Evolutionary conservation across 2,888 invertebrate species (phyloP).

Genomic region (Lasioglossum zephyrum): DNA sequence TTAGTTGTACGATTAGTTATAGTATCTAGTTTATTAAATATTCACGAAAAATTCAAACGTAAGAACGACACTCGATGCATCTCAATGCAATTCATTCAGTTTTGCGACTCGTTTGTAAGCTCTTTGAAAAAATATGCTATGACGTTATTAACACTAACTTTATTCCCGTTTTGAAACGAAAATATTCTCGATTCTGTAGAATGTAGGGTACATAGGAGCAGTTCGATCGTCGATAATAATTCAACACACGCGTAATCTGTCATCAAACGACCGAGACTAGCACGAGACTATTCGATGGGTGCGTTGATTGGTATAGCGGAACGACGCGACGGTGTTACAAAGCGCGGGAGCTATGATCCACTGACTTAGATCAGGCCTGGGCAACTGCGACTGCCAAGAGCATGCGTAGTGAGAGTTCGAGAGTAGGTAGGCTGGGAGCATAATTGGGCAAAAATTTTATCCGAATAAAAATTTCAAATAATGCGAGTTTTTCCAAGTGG

Average conservation of each 20-base stretch:
- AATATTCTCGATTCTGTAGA: background rate
- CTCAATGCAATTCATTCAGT: background rate
- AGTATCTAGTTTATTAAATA: background rate
- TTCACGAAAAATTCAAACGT: background rate
- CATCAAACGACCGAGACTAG: conserved; percentile 21
- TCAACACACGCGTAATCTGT: background rate
- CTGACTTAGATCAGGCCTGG: conserved; percentile 9
- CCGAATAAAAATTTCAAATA: no score
- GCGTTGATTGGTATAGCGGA: conserved; percentile 12
- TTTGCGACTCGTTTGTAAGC: background rate
- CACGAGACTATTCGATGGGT: conserved; percentile 21
- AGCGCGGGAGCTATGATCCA: conserved; percentile 28
- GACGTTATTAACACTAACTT: conserved; percentile 27
- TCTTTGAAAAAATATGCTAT: background rate
- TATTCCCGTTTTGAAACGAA: conserved; percentile 7
- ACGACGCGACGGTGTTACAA: conserved; percentile 35
- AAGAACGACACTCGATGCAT: background rate
- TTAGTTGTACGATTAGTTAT: background rate
- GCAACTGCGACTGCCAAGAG: no score
- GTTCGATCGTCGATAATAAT: background rate
- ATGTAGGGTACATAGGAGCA: background rate
- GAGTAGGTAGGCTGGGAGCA: no score
- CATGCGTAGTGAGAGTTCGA: no score
- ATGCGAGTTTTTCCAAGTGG: no score
- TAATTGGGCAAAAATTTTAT: no score